A percentile compares a stretch with the other conserved stretches of the same genome.
phyloP scores from a whole-genome alignment of 2,113 vertebrate genomes.

The Heterotilapia buettikoferi region DNA sequence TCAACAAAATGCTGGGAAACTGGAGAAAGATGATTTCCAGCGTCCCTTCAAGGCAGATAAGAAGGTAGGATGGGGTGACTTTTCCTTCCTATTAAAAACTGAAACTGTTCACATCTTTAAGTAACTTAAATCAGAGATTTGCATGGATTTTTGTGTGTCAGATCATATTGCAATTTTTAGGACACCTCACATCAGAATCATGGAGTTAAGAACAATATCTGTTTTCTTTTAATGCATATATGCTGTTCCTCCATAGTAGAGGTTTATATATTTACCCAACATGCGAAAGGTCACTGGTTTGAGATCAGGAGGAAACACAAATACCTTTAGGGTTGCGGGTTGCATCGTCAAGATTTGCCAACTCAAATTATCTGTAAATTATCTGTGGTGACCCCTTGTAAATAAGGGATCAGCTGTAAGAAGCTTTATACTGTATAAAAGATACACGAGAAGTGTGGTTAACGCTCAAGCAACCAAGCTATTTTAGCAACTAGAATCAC shows the following conservation, averaged over 20 bases:
- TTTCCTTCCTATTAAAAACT: not conserved
- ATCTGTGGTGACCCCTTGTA: not conserved
- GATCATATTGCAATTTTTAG: not conserved
- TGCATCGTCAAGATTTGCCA: not conserved
- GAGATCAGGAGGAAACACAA: not conserved
- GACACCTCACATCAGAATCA: not conserved
- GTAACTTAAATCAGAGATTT: not conserved
- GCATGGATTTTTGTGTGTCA: not conserved
- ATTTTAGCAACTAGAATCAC: not conserved
- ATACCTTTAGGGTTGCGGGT: not conserved
- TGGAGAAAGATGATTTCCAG: slow-evolving; percentile 82
- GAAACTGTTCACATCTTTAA: not conserved
- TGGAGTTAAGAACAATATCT: not conserved
- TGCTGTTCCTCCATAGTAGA: not conserved
- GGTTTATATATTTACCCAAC: not conserved
- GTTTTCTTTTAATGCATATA: not conserved
- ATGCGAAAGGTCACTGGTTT: not conserved
- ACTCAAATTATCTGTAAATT: not conserved
- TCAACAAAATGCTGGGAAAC: slow-evolving; percentile 81
- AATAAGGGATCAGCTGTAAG: not conserved
- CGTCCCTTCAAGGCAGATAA: slow-evolving; percentile 74
- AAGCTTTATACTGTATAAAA: not conserved
- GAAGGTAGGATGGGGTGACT: slow-evolving; percentile 26
- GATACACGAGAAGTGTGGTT: not conserved
- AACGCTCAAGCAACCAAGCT: not conserved